These are phyloP conservation scores for Gobiocypris rarus DNA, from an alignment of 2,113 vertebrate genomes.

Conservation along the genomic window DNA sequence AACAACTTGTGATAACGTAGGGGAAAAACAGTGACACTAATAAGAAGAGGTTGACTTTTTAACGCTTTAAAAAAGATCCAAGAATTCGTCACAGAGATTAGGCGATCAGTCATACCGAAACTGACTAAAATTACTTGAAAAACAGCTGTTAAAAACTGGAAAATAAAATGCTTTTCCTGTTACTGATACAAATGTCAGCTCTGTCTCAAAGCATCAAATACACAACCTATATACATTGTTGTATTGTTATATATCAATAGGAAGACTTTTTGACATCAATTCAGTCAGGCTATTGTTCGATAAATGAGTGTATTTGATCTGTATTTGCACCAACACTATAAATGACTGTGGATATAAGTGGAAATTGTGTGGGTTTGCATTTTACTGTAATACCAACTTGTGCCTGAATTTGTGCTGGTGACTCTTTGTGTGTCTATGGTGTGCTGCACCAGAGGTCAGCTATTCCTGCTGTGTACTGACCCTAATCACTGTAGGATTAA, in stretches of 20 bases:
- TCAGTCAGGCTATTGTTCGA: background rate
- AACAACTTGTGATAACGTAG: background rate
- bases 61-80: too few relatives aligned
- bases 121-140: background rate
- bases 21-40: background rate
- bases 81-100: background rate
- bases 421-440: constrained; percentile 5
- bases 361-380: background rate
- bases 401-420: too few relatives aligned
- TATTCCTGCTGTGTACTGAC: constrained; percentile 60
- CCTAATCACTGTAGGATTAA: constrained; percentile 43
- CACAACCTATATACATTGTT: background rate
- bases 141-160: background rate
- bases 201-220: background rate
- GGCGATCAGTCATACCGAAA: constrained; percentile 11
- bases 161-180: background rate
- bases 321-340: background rate
- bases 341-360: background rate
- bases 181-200: background rate
- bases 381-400: background rate
- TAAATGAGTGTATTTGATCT: background rate
- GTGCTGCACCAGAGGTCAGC: constrained; percentile 15
- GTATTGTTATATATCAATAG: background rate
- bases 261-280: background rate
- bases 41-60: background rate